These are phyloP conservation scores for Buteo buteo DNA, from an alignment of 2,113 vertebrate genomes.

Conservation along the genomic window DNA sequence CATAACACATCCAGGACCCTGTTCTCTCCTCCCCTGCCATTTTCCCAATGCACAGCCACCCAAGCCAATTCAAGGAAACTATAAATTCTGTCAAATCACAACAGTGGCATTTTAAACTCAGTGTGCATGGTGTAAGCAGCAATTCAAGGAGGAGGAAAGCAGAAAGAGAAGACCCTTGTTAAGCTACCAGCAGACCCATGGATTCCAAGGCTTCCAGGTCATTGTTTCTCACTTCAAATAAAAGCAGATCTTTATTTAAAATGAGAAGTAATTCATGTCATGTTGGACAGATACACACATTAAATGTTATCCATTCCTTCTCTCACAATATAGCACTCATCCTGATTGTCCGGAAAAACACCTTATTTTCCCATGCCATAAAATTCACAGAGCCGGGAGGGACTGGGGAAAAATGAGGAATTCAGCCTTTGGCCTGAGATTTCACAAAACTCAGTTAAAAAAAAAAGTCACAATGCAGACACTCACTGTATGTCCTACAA, in stretches of 20 bases:
- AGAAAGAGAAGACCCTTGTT: neutral
- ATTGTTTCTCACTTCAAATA: neutral
- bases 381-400: neutral
- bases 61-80: neutral
- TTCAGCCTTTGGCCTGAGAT: neutral
- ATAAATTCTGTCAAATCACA: neutral
- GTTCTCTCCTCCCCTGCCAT: neutral
- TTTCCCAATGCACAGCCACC: neutral
- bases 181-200: neutral
- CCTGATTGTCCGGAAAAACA: neutral
- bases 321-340: neutral
- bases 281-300: neutral
- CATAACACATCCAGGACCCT: neutral
- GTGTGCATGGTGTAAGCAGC: neutral
- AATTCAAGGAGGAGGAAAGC: neutral
- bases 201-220: neutral
- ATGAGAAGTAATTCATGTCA: neutral
- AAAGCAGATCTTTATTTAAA: neutral
- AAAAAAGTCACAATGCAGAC: neutral
- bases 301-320: neutral
- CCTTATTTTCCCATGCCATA: neutral
- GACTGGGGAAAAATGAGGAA: neutral
- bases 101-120: neutral
- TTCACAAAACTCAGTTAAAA: neutral
- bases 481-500: neutral